These are phyloP conservation scores for Yponomeuta evonymella DNA, from an alignment of 2,888 invertebrate species.

Conservation along the genomic window DNA sequence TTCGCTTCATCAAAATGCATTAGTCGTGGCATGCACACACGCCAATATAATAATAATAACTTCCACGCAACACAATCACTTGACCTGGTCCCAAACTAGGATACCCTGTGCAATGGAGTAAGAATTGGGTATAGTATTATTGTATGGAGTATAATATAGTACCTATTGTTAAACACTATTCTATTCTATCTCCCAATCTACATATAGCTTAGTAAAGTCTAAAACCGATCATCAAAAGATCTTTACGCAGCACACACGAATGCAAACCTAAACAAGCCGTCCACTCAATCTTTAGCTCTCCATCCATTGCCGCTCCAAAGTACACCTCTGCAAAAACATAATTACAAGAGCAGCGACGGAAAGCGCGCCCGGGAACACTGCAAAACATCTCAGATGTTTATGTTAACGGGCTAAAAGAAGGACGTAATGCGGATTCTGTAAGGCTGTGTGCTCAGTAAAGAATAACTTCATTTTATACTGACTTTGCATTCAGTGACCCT, in stretches of 20 bases:
- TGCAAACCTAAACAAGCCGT: conserved; percentile 5
- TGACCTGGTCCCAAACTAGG: too few relatives aligned
- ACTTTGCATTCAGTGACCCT: too few relatives aligned
- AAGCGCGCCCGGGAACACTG: conserved; percentile 46
- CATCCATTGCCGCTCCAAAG: not conserved
- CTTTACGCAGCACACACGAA: not conserved
- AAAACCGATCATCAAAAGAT: not conserved
- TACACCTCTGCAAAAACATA: not conserved
- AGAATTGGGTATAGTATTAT: too few relatives aligned
- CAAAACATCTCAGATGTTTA: conserved; percentile 66
- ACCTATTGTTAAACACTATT: too few relatives aligned
- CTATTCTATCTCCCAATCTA: too few relatives aligned
- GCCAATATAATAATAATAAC: too few relatives aligned
- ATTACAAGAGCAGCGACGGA: conserved; percentile 33
- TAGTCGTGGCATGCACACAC: too few relatives aligned
- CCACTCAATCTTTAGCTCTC: not conserved
- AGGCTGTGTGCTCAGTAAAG: conserved; percentile 35
- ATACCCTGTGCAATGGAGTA: too few relatives aligned
- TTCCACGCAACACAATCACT: too few relatives aligned
- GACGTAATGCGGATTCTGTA: conserved; percentile 62
- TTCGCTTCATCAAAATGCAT: too few relatives aligned
- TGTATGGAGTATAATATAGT: too few relatives aligned
- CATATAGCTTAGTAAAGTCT: not conserved
- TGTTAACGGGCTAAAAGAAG: conserved; percentile 72
- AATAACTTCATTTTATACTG: too few relatives aligned